A percentile compares a stretch with the other conserved stretches of the same genome.
phyloP scores from a whole-genome alignment of 2,113 vertebrate genomes.

The human region GRCh38 chr9:22206001-22206500 shows the following conservation, averaged over 20 bases:
- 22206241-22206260: not conserved
- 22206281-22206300: not conserved
- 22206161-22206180: not conserved
- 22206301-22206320: not conserved
- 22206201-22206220: not conserved
- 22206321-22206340: not conserved
- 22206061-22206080: not conserved
- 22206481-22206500: not conserved
- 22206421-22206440: not conserved
- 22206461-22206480: not conserved
- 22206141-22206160: not conserved
- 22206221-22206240: not conserved
- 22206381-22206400: not conserved
- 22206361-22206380: not conserved
- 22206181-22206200: not conserved
- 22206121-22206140: not conserved
- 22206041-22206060: not conserved
- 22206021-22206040: not conserved
- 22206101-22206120: not conserved
- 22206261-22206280: conserved; percentile 7
- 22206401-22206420: not conserved
- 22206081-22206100: not conserved
- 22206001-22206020: not conserved
- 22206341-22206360: not conserved
- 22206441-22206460: not conserved